Percentiles rank a stretch among this genome's conserved stretches.
These are phyloP conservation scores for Alectoris magna DNA, from an alignment of 2,797 vertebrate species.

Conservation along the genomic window DNA sequence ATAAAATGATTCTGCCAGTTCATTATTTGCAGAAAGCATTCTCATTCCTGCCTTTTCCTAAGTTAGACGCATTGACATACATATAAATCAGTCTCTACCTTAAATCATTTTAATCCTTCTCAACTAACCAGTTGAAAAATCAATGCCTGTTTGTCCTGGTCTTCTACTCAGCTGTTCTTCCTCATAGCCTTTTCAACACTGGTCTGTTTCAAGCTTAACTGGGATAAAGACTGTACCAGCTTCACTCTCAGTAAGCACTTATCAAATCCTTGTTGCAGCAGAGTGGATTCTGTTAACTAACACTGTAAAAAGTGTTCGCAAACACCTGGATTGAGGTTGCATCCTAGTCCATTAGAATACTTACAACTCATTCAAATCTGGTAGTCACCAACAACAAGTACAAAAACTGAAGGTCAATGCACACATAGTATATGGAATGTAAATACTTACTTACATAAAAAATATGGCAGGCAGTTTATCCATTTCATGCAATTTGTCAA, in stretches of 20 bases:
- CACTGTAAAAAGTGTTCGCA: background rate
- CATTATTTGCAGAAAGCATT: background rate
- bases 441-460: constrained; percentile 77
- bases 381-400: background rate
- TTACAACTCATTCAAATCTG: background rate
- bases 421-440: background rate
- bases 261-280: background rate
- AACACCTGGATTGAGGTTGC: background rate
- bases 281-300: background rate
- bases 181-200: background rate
- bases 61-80: background rate
- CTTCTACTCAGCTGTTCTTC: background rate
- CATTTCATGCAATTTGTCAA: constrained; percentile 68
- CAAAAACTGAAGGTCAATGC: background rate
- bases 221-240: background rate
- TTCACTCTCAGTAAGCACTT: background rate
- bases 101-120: background rate
- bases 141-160: background rate
- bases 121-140: background rate
- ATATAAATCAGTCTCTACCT: background rate
- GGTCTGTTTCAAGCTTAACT: background rate
- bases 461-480: constrained; percentile 71
- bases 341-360: background rate
- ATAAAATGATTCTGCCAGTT: background rate
- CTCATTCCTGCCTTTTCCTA: background rate